Conservation (phyloP, 30 jellyfish, hydroid and myxozoan species). For the Chrysaora quinquecirrha region DNA sequence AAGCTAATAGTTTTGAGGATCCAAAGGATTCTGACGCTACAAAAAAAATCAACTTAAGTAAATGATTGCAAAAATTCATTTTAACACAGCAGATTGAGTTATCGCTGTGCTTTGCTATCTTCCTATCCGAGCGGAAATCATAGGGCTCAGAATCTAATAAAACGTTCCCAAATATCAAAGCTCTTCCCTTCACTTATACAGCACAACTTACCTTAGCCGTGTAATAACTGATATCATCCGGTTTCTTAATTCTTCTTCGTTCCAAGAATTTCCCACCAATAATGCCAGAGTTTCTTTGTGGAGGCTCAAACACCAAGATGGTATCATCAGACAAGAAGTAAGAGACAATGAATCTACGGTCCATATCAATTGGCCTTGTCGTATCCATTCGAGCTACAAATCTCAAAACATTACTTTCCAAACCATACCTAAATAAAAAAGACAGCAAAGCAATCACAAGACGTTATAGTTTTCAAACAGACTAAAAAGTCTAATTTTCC, state of each 20-base stretch:
- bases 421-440: conserved; percentile 76
- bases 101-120: too few species aligned
- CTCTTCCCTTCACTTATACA: too few species aligned
- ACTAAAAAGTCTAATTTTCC: not conserved
- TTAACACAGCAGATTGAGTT: too few species aligned
- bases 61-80: too few species aligned
- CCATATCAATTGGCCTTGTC: conserved; percentile 84
- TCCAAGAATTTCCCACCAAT: conserved; percentile 97
- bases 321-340: conserved; percentile 95
- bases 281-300: conserved; percentile 96
- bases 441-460: too few species aligned
- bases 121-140: too few species aligned
- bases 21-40: too few species aligned
- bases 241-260: conserved; percentile 86
- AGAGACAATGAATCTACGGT: conserved; percentile 91
- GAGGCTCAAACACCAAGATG: conserved; percentile 91
- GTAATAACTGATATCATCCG: conserved; percentile 77
- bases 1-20: too few species aligned
- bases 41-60: too few species aligned
- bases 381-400: conserved; percentile 95
- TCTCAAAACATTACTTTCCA: conserved; percentile 91
- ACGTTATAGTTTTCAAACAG: too few species aligned
- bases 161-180: too few species aligned
- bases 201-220: conserved; percentile 86
- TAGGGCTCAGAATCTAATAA: too few species aligned